Percentiles rank a stretch among this genome's conserved stretches.
Evolutionary conservation across 2,888 invertebrate genomes (phyloP).

Genomic region (Hemicrepidius hirtus): DNA sequence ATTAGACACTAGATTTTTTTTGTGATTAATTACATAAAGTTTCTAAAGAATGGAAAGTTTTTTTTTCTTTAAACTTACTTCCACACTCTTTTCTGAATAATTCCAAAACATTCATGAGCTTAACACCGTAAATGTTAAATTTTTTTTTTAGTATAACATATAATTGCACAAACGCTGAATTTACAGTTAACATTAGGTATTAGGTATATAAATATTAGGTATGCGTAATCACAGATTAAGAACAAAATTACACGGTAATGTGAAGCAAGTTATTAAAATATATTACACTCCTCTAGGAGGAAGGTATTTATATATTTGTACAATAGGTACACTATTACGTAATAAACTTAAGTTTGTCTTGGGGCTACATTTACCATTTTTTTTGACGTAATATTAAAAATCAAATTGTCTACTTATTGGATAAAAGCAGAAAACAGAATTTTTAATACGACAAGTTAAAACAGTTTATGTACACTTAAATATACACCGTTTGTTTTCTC

Average conservation of each 20-base stretch:
- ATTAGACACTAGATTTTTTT: slow-evolving; percentile 19
- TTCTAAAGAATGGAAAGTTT: neutral
- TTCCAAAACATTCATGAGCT: slow-evolving; percentile 23
- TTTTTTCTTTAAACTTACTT: neutral
- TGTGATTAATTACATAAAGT: neutral
- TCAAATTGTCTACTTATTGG: slow-evolving; percentile 45
- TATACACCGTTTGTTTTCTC: slow-evolving; percentile 54
- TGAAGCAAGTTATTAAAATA: slow-evolving; percentile 64
- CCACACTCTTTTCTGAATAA: neutral
- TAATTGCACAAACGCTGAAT: slow-evolving; percentile 53
- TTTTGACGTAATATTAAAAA: slow-evolving; percentile 51
- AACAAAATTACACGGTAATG: slow-evolving; percentile 63
- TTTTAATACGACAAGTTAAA: slow-evolving; percentile 49
- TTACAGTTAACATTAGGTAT: slow-evolving; percentile 67
- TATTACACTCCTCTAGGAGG: slow-evolving; percentile 59
- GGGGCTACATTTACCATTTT: slow-evolving; percentile 49
- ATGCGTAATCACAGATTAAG: slow-evolving; percentile 71
- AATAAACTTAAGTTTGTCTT: slow-evolving; percentile 48
- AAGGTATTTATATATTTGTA: slow-evolving; percentile 57
- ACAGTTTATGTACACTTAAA: slow-evolving; percentile 55
- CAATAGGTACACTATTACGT: slow-evolving; percentile 54
- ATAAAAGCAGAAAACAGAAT: slow-evolving; percentile 49
- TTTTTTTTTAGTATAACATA: slow-evolving; percentile 49
- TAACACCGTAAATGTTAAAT: slow-evolving; percentile 42
- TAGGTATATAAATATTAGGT: slow-evolving; percentile 67